Evolutionary conservation across 2,113 vertebrate genomes (phyloP), one percentile per base, ranked within the genome.

Genomic region (Ramphastos sulfuratus): DNA sequence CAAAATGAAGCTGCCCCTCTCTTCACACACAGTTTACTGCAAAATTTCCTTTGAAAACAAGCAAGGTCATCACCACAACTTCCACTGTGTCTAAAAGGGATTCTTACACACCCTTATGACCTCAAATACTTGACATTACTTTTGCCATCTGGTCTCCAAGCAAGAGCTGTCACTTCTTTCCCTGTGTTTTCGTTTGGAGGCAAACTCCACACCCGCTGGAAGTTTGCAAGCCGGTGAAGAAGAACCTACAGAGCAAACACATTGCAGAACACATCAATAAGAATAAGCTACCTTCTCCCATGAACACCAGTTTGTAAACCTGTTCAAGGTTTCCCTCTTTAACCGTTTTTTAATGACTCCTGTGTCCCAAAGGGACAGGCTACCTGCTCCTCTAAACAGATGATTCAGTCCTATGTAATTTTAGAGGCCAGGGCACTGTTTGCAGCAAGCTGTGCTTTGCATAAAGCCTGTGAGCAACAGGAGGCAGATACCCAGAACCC

Each of bases 91-190:
- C 87, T 46, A 54, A 73, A 8, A 1, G 7, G 58, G 54, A 66
- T 28, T 59, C 75, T 86, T 50, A 56, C 12, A 7, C n/a, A 72
- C 37, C 7, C 1, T 15, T 17, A 52, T 74, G 46, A 74, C 31
- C 27, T 70, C 56, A 11, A 55, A 59, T 13, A 80, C 33, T 82
- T 48, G 31, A 81, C 61, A 96, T 98, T 98, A 99, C 99, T 98
- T 98, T 99, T 99, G 95, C 99, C 99, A 97, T 99, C 99, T 63
- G 99, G 99, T 97, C 99, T 98, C 99, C 99, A 99, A 28, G 99
- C 98, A 27, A 99, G 97, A 12, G 98, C 98, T 6, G 99, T 99
- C 82, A 99, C 99, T 96, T 99, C 98, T 96, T 98, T 99, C 33
- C 99, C 99, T 9, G 99, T 99, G 71, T 97, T 98, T 97, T 99